These are phyloP conservation scores for Dermochelys coriacea DNA, from an alignment of 2,797 vertebrate genomes.

Conservation along the genomic window DNA sequence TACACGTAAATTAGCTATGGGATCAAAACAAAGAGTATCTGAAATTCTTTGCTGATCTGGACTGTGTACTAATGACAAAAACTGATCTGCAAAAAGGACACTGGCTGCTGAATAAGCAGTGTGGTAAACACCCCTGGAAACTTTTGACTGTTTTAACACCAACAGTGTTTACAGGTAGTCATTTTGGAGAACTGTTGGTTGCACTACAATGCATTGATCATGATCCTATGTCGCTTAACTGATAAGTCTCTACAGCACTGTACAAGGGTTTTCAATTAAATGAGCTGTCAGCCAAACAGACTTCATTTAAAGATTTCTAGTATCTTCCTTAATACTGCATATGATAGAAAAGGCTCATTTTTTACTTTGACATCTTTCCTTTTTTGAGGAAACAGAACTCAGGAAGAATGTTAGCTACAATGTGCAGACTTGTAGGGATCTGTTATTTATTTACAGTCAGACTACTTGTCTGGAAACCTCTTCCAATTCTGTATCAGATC, in stretches of 20 bases:
- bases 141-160: background rate
- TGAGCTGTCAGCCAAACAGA: background rate
- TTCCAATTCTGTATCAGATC: background rate
- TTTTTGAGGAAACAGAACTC: background rate
- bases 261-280: background rate
- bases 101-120: background rate
- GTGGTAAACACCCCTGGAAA: background rate
- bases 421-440: background rate
- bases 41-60: background rate
- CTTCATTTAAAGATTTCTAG: background rate
- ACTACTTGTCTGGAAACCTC: background rate
- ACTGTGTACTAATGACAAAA: background rate
- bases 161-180: background rate
- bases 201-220: accelerated
- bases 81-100: background rate
- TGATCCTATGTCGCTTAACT: background rate
- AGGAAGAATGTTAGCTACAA: background rate
- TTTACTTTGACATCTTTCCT: background rate
- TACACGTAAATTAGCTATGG: background rate
- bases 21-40: background rate
- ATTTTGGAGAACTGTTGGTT: background rate
- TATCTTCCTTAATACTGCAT: background rate
- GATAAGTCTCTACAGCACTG: background rate
- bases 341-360: background rate
- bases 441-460: background rate